phyloP scores from a whole-genome alignment of 2,113 vertebrate genomes.

The Forbesichthys agassizii region DNA sequence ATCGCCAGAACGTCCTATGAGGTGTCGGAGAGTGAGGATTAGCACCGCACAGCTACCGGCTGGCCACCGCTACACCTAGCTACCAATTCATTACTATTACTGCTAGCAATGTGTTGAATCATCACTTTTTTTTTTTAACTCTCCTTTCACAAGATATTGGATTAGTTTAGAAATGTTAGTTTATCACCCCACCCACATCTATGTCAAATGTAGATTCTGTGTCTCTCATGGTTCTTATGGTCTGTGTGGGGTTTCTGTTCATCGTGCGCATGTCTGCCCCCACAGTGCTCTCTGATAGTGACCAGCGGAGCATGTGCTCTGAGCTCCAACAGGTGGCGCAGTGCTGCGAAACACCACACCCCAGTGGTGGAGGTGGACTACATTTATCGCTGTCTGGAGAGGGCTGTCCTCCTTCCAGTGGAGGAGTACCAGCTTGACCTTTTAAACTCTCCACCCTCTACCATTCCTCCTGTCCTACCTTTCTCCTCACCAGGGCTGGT shows the following conservation, averaged over 20 bases:
- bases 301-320: constrained; percentile 66
- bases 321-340: constrained; percentile 71
- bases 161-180: no score
- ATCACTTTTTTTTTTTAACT: no score
- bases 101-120: no score
- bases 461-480: background rate
- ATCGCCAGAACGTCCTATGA: no score
- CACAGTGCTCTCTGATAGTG: constrained; percentile 83
- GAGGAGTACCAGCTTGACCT: constrained; percentile 51
- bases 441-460: background rate
- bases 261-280: constrained; percentile 2
- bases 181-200: no score
- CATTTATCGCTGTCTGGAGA: constrained; percentile 76
- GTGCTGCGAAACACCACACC: constrained; percentile 69
- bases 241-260: background rate
- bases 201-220: no score
- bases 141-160: no score
- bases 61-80: no score
- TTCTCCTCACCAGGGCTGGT: background rate
- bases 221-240: background rate
- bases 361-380: constrained; percentile 77
- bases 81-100: no score
- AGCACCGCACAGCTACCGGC: no score
- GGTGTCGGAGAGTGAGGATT: no score
- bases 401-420: constrained; percentile 65